These are phyloP conservation scores for Pogonognathellus flavescens DNA, from an alignment of 1,140 invertebrate species.

Conservation along the genomic window DNA sequence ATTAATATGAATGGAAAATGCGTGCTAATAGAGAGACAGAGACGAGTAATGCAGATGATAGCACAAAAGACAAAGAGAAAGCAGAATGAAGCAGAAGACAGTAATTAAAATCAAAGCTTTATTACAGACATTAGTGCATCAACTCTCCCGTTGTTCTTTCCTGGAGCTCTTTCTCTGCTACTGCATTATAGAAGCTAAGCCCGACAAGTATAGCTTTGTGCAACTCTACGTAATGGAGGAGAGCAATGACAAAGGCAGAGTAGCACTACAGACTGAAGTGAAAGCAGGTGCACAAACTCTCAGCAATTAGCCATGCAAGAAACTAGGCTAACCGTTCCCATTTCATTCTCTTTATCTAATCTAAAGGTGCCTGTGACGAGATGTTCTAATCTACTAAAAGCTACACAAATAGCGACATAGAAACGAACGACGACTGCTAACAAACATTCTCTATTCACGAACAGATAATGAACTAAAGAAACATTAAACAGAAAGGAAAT, in stretches of 20 bases:
- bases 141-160: slow-evolving; percentile 5
- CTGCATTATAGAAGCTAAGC: slow-evolving; percentile 39
- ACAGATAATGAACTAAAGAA: slow-evolving; percentile 14
- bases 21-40: not conserved
- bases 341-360: slow-evolving; percentile 45
- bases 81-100: slow-evolving; percentile 38
- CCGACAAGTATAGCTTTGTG: not conserved
- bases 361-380: not conserved
- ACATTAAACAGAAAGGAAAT: not conserved
- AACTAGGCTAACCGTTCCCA: slow-evolving; percentile 29
- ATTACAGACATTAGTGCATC: slow-evolving; percentile 34
- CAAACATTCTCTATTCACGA: not conserved
- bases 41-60: not conserved
- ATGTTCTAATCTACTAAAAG: slow-evolving; percentile 15
- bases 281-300: slow-evolving; percentile 45
- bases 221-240: not conserved
- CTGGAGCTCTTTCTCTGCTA: not conserved
- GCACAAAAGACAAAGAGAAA: slow-evolving; percentile 29
- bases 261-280: not conserved
- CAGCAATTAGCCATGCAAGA: slow-evolving; percentile 35
- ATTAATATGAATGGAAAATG: not conserved
- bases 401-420: not conserved
- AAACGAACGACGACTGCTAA: not conserved
- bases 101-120: slow-evolving; percentile 47
- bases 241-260: not conserved